A percentile compares a stretch with the other conserved stretches of the same genome.
Conservation (phyloP, 2,888 invertebrate species). For the Nymphalis polychloros region DNA sequence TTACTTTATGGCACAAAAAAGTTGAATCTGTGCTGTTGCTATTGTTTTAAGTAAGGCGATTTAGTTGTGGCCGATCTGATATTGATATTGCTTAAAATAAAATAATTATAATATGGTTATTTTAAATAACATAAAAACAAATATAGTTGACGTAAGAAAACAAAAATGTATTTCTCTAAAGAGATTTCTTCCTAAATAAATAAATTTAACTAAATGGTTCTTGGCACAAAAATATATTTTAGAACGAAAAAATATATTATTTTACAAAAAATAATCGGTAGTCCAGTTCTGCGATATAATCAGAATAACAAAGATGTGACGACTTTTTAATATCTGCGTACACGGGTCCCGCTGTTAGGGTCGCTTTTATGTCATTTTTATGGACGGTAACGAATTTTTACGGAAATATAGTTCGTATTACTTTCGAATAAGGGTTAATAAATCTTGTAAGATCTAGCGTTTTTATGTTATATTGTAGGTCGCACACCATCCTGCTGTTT, state of each 20-base stretch:
- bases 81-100: too few relatives aligned
- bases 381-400: not conserved
- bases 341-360: conserved; percentile 48
- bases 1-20: conserved; percentile 23
- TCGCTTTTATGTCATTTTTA: conserved; percentile 16
- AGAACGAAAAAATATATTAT: conserved; percentile 15
- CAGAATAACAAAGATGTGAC: conserved; percentile 52
- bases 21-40: not conserved
- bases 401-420: not conserved
- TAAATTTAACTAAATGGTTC: conserved; percentile 11
- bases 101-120: too few relatives aligned
- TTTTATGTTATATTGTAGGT: conserved; percentile 14
- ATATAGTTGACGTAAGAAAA: not conserved
- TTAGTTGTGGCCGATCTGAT: not conserved
- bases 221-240: conserved; percentile 15
- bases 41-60: not conserved
- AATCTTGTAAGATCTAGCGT: conserved; percentile 1
- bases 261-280: conserved; percentile 34
- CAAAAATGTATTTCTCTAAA: not conserved
- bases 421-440: conserved; percentile 12
- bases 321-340: conserved; percentile 46
- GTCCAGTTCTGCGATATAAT: conserved; percentile 35
- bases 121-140: not conserved
- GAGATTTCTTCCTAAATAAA: not conserved
- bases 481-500: conserved; percentile 32